These are phyloP conservation scores for Ceyx melanurus DNA, from an alignment of 2,113 vertebrate species.

Conservation along the genomic window DNA sequence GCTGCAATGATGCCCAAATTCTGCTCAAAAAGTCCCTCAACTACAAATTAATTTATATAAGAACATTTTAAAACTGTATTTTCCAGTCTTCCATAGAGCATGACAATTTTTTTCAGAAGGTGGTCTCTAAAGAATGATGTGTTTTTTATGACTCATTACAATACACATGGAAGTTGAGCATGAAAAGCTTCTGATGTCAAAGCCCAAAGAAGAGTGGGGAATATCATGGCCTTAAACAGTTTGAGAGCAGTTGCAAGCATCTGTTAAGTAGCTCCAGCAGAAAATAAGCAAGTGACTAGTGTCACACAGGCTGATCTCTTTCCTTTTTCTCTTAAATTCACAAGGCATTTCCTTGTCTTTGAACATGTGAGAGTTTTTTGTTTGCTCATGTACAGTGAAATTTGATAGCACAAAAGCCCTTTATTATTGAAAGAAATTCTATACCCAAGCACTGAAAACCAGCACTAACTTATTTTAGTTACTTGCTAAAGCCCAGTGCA, in stretches of 20 bases:
- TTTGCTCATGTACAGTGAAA: slow-evolving; percentile 57
- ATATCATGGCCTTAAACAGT: not conserved
- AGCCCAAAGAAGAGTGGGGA: not conserved
- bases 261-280: not conserved
- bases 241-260: not conserved
- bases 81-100: not conserved
- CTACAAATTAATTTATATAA: not conserved
- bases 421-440: slow-evolving; percentile 49
- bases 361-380: slow-evolving; percentile 63
- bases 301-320: slow-evolving; percentile 18
- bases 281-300: not conserved
- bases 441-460: slow-evolving; percentile 16
- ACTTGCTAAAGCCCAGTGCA: not conserved
- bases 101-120: not conserved
- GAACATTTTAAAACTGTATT: not conserved
- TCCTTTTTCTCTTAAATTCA: slow-evolving; percentile 50
- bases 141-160: not conserved
- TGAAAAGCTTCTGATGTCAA: not conserved
- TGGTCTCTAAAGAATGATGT: not conserved
- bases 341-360: slow-evolving; percentile 59
- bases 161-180: not conserved
- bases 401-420: slow-evolving; percentile 54
- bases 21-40: not conserved
- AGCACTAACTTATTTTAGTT: slow-evolving; percentile 4
- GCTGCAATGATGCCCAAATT: not conserved